phyloP scores from a whole-genome alignment of 2,797 vertebrate species.

The Diplodus sargus region DNA sequence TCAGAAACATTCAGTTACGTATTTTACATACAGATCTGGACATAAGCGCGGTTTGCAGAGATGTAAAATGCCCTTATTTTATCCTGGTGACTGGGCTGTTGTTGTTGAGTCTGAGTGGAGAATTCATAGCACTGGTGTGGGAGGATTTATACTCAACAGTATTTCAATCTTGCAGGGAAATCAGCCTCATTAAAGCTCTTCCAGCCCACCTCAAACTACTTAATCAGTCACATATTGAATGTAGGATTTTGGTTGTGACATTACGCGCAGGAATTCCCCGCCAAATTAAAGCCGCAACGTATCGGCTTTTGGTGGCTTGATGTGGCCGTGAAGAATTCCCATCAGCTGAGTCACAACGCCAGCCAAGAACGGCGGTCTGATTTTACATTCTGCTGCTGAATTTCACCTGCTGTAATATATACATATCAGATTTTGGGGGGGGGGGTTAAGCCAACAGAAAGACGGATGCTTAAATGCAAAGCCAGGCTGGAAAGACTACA shows the following conservation, averaged over 20 bases:
- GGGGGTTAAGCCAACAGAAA: neutral
- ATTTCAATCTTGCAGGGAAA: conserved; percentile 19
- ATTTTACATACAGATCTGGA: no score
- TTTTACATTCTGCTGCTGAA: neutral
- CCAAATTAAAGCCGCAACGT: conserved; percentile 36
- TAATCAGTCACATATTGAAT: conserved; percentile 1
- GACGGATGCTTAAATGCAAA: conserved; percentile 4
- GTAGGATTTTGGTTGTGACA: conserved; percentile 23
- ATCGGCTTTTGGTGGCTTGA: conserved; percentile 4
- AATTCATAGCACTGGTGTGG: conserved; percentile 17
- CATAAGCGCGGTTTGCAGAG: no score
- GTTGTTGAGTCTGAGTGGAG: conserved; percentile 30
- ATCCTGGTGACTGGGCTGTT: neutral
- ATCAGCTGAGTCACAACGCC: conserved; percentile 27
- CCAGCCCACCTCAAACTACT: neutral
- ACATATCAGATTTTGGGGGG: conserved; percentile 5
- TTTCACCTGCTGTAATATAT: conserved; percentile 29
- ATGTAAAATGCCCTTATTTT: no score
- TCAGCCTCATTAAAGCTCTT: conserved; percentile 18
- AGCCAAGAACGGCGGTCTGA: neutral
- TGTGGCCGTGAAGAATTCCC: neutral
- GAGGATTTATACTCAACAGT: conserved; percentile 29
- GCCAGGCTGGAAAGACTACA: neutral
- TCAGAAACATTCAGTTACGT: no score
- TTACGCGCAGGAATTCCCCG: neutral